Base-by-base conservation (phyloP, 2,888 invertebrate genomes). In the Lochmaea crataegi region DNA sequence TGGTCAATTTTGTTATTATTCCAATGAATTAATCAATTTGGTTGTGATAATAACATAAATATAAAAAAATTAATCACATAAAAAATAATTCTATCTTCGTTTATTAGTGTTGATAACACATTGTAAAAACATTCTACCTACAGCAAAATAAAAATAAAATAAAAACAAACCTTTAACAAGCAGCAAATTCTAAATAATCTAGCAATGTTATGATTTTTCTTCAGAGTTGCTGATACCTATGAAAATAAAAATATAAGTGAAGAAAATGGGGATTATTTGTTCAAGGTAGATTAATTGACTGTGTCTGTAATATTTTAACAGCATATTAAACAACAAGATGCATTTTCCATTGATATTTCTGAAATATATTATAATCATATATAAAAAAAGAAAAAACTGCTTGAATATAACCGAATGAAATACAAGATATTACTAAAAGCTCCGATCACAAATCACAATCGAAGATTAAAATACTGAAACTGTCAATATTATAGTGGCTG, bases 131-230 rank as follows among this genome's bases (percentile, higher is more conserved):
- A 53, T 53, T 45, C 12, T 42, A 64, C 0, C 64, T 22, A 32
- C 32, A n/a, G 45, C 41, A 57, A 74, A 74, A 71, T 72, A 74
- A 77, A n/a, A 66, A 53, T 64, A 77, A 77, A 75, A 74, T 67
- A 75, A 73, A 84, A 86, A 87, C 86, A 87, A 85, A 87, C 86
- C 87, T 87, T 87, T 79, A 78, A 76, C 74, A 78, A 78, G 76
- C 78, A 81, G 77, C 77, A 76, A 69, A 69, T 63, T 48, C 48
- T 61, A 67, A 78, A 71, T 68, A 72, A 81, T 81, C 81, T 80
- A 82, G 79, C 79, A 79, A 81, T 76, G 79, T 79, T 82, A 82
- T 80, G 81, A 83, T 77, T 84, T 81, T 77, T 85, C 83, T 77
- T 83, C 85, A 64, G 83, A 80, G 76, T 81, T 83, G 82, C 84